Evolutionary conservation across 2,113 vertebrate species (phyloP).

Genomic region (Caloenas nicobarica): DNA sequence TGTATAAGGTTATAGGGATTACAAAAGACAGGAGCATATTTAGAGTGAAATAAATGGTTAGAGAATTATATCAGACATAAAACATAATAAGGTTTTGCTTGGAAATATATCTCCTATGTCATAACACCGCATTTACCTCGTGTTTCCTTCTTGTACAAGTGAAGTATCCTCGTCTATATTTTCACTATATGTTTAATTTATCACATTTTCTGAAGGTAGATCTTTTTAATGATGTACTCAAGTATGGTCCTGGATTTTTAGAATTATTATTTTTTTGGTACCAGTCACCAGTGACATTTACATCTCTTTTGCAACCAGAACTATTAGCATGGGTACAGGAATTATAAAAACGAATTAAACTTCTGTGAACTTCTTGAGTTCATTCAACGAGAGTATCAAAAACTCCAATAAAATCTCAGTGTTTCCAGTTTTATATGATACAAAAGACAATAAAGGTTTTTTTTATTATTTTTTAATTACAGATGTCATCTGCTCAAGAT

Average conservation of each 20-base stretch:
- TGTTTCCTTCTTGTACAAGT: background rate
- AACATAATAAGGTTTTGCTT: background rate
- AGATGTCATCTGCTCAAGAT: slow-evolving; percentile 60
- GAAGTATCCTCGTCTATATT: background rate
- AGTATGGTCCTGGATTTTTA: background rate
- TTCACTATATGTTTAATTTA: background rate
- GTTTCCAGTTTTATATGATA: background rate
- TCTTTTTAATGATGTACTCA: background rate
- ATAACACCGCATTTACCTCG: background rate
- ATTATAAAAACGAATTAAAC: background rate
- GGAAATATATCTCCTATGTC: background rate
- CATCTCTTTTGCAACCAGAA: background rate
- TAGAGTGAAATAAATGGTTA: background rate
- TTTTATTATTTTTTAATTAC: slow-evolving; percentile 44
- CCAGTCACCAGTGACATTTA: background rate
- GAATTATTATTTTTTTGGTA: background rate
- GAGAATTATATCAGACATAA: background rate
- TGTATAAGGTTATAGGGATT: background rate
- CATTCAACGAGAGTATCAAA: slow-evolving; percentile 20
- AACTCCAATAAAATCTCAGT: background rate
- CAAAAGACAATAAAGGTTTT: background rate
- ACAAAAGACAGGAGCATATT: background rate
- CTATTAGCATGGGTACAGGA: slow-evolving; percentile 17
- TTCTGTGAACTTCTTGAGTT: background rate
- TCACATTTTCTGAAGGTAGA: background rate